A percentile compares a stretch with the other conserved stretches of the same genome.
phyloP scores from a whole-genome alignment of 1,140 invertebrate species.

The Drosophila subpulchrella region DNA sequence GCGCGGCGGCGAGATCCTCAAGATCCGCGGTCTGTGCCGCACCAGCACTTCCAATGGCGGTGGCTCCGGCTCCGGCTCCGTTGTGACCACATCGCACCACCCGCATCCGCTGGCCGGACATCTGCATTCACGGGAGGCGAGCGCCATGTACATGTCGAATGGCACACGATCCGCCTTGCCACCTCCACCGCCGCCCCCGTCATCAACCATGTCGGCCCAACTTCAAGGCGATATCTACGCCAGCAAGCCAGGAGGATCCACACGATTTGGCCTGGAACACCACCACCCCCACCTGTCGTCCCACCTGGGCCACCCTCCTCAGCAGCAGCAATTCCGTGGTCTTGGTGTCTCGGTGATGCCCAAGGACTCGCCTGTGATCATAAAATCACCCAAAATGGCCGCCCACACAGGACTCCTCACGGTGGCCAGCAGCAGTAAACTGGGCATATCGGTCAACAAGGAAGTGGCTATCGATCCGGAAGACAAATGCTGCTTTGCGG shows the following conservation, averaged over 20 bases:
- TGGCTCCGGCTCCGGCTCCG: slow-evolving; percentile 18
- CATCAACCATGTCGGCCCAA: slow-evolving; percentile 58
- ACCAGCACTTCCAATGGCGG: slow-evolving; percentile 85
- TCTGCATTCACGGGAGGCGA: slow-evolving; percentile 72
- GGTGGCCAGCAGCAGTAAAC: slow-evolving; percentile 65
- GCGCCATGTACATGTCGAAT: slow-evolving; percentile 66
- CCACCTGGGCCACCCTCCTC: slow-evolving; percentile 36
- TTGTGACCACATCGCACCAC: slow-evolving; percentile 61
- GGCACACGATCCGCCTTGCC: slow-evolving; percentile 54
- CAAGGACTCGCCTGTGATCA: slow-evolving; percentile 84
- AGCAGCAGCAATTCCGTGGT: slow-evolving; percentile 74
- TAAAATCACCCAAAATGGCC: slow-evolving; percentile 79
- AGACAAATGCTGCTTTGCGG: slow-evolving; percentile 76
- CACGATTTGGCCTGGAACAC: slow-evolving; percentile 66
- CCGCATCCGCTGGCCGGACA: slow-evolving; percentile 47
- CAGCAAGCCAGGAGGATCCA: slow-evolving; percentile 51
- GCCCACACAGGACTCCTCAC: slow-evolving; percentile 60
- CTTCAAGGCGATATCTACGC: slow-evolving; percentile 60
- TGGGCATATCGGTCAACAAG: slow-evolving; percentile 81
- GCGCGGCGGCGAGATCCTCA: slow-evolving; percentile 91
- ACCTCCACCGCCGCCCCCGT: slow-evolving; percentile 51
- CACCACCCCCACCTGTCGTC: slow-evolving; percentile 59
- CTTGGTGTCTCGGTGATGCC: slow-evolving; percentile 80
- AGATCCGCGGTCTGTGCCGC: slow-evolving; percentile 90
- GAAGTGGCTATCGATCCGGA: slow-evolving; percentile 84